Conservation (phyloP, 2,797 vertebrate species). For the Catamblyrhynchus diadema region DNA sequence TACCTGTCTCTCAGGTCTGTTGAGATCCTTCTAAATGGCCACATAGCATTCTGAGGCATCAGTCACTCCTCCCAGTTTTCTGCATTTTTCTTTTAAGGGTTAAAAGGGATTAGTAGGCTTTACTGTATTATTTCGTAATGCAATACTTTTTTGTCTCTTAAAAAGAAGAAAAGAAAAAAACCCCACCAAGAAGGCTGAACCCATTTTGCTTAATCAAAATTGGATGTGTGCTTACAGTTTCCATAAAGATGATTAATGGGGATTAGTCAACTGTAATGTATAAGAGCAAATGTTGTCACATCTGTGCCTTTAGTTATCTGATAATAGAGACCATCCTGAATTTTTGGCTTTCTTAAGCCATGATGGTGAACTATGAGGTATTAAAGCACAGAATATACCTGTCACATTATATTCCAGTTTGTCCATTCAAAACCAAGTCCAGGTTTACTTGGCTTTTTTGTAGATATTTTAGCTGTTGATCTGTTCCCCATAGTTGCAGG, state of each 20-base stretch:
- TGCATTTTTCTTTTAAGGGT: too few species aligned
- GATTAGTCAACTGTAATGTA: background rate
- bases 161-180: background rate
- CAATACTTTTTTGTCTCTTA: background rate
- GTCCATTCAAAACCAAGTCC: background rate
- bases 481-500: background rate
- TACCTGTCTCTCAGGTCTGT: background rate
- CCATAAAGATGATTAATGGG: background rate
- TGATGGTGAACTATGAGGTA: background rate
- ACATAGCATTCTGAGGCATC: background rate
- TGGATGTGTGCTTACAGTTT: background rate
- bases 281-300: background rate
- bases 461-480: background rate
- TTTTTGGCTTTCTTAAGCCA: background rate
- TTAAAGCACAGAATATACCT: background rate
- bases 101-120: background rate
- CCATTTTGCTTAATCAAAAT: background rate
- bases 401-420: background rate
- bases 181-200: accelerated
- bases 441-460: background rate
- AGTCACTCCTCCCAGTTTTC: background rate
- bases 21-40: background rate
- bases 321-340: background rate
- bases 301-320: background rate
- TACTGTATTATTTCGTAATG: background rate